Evolutionary conservation across 2,113 vertebrate species (phyloP), one percentile per base, ranked within the genome.

Genomic region (Myotis yumanensis): DNA sequence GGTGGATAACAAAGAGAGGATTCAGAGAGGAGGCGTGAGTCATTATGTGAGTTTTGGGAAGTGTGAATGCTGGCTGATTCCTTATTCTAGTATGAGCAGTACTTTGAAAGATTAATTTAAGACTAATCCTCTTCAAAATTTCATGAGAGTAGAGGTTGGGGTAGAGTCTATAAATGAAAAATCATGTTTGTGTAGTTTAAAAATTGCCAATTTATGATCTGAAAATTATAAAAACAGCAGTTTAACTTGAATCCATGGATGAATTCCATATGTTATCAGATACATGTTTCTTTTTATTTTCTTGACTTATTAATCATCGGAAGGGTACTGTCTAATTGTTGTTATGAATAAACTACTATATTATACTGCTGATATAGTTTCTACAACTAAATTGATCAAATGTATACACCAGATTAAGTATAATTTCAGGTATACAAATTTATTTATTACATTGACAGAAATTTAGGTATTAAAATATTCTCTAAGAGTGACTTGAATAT

Each of bases 31-130:
- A 96, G 51, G n/a, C 23, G 1, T 86, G 22, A 90, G 5, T 88
- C 40, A 57, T 40, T 77, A 23, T 86, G 72, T 89, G 43, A 95
- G 57, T 51, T 82, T 69, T 28, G 77, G 54, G 51, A 91, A 89
- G 37, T 66, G 20, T 40, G 48, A 83, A 59, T n/a, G 2, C 22
- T 90, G 18, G 18, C 2, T 83, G 59, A 69, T 92, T 94, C 40
- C 80, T 89, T 90, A 85, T 87, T 90, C 30, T 68, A 88, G 35
- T 69, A 40, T n/a, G 46, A 88, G 8, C 37, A 85, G 16, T 88
- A 22, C 37, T 96, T 93, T 72, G 51, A 97, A 94, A 95, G 68
- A 95, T 76, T 95, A 79, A 89, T 85, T 83, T 66, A 83, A 90
- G 52, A 93, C 35, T 86, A 83, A 87, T 89, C 15, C 11, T 83